These are phyloP conservation scores for Ceratitis capitata DNA, from an alignment of 1,140 invertebrate genomes.

Conservation along the genomic window DNA sequence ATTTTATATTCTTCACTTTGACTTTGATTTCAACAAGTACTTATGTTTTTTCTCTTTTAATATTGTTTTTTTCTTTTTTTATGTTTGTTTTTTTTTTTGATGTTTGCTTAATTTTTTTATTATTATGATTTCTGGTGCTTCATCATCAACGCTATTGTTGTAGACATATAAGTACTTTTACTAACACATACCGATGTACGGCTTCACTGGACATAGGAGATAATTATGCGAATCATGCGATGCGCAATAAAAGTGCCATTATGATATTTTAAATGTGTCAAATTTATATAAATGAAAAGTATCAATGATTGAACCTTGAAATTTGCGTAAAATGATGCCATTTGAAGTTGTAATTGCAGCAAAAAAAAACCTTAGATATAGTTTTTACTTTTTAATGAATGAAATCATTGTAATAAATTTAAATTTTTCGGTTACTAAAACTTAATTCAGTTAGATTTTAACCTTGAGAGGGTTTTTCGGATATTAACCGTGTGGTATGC, in stretches of 20 bases:
- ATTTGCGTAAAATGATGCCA: neutral
- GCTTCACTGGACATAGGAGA: neutral
- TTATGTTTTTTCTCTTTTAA: neutral
- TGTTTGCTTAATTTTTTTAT: neutral
- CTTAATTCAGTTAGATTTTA: too few species aligned
- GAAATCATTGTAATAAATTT: neutral
- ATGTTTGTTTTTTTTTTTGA: neutral
- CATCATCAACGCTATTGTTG: neutral
- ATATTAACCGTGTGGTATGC: too few species aligned
- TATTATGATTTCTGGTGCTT: neutral
- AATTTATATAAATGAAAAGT: neutral
- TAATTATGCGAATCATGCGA: neutral
- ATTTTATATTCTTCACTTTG: neutral
- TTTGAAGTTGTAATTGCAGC: neutral
- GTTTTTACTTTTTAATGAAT: neutral
- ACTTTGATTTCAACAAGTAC: neutral
- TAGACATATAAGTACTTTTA: neutral
- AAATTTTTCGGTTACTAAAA: too few species aligned
- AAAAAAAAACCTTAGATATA: neutral
- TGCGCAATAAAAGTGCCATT: neutral
- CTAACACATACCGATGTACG: neutral
- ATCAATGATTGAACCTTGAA: constrained; percentile 12
- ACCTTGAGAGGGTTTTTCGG: too few species aligned
- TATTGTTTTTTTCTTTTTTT: neutral
- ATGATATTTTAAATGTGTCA: neutral